phyloP scores from a whole-genome alignment of 2,797 vertebrate genomes.

The Meda fulgida region DNA sequence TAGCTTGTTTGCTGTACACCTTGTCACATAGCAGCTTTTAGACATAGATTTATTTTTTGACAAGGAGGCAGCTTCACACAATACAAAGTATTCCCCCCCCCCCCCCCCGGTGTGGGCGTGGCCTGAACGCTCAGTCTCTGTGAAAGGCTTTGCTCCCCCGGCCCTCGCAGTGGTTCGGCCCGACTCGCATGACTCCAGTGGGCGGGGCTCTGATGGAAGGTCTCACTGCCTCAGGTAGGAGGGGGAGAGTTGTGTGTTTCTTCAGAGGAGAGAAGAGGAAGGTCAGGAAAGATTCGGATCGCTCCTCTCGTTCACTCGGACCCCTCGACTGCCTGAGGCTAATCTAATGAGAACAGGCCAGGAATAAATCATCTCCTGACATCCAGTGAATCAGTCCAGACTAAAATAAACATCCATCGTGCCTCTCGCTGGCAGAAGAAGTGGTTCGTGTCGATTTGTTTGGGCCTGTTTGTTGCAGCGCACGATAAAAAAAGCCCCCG shows the following conservation, averaged over 20 bases:
- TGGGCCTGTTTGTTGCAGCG: conserved; percentile 38
- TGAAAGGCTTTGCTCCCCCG: conserved; percentile 23
- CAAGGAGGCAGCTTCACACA: no score
- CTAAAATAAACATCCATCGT: conserved; percentile 69
- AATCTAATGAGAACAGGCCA: conserved; percentile 63
- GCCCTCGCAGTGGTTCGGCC: conserved; percentile 28
- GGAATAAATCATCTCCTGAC: conserved; percentile 69
- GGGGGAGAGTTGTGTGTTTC: conserved; percentile 57
- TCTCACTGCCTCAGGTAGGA: conserved; percentile 55
- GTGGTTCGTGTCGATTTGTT: conserved; percentile 53
- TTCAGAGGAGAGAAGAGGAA: conserved; percentile 53
- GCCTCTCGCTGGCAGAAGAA: conserved; percentile 57
- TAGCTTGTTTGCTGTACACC: no score
- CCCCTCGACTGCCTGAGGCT: conserved; percentile 61
- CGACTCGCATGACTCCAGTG: conserved; percentile 52
- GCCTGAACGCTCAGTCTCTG: background rate
- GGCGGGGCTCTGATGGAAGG: conserved; percentile 54
- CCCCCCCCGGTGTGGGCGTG: no score
- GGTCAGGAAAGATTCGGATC: conserved; percentile 50
- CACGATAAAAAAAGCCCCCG: conserved; percentile 11
- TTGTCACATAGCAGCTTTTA: no score
- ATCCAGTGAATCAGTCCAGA: conserved; percentile 67
- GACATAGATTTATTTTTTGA: no score
- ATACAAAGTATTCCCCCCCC: no score
- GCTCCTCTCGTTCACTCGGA: conserved; percentile 52